Base-by-base conservation (phyloP, 37 sponge, comb jelly and placozoan species). In the Amphimedon queenslandica region DNA sequence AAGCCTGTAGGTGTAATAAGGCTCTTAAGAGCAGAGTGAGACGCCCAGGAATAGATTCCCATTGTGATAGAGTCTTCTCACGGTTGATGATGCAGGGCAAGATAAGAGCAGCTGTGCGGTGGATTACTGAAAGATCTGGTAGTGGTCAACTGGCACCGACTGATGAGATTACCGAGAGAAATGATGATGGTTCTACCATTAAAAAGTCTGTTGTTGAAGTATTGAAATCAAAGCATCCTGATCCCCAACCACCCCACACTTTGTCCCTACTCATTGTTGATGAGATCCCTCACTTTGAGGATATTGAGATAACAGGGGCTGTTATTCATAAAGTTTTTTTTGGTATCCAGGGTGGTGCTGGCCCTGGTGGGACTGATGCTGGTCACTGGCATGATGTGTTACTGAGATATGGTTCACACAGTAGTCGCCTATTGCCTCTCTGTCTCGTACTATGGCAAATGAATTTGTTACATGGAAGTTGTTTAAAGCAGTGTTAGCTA, bases 331-430 rank as follows among this genome's bases (percentile, higher is more conserved):
- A 69, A 42, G 29, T 25, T 25, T n/a, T 34, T 34, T 25, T 8
- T 16, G 21, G 41, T 23, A 69, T 69, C 27, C 70, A 39, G 24
- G 70, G 41, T 20, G 47, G 70, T 40, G 42, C 70, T 38, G 42
- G 70, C 20, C 42, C 70, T 40, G 47, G 70, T 5, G 70, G 42
- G 29, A 41, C n/a, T 35, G 40, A 39, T n/a, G 42, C 70, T 3
- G 6, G 29, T 25, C 40, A 6, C 18, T 69, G 42, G 47, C 41
- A 69, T 30, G 47, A 42, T 69, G 29, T 69, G 36, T 42, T 69
- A 10, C 43, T 69, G 43, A 23, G 70, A 69, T 40, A 69, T 38
- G 70, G 70, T 4, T 34, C 70, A 25, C 47, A 69, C 29, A 69
- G 70, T 69, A 3, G n/a, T 39, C 47, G 42, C 3, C 42, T 39